These are phyloP conservation scores for Cataglyphis rosenhaueri DNA, from an alignment of 2,888 invertebrate genomes.

Conservation along the genomic window DNA sequence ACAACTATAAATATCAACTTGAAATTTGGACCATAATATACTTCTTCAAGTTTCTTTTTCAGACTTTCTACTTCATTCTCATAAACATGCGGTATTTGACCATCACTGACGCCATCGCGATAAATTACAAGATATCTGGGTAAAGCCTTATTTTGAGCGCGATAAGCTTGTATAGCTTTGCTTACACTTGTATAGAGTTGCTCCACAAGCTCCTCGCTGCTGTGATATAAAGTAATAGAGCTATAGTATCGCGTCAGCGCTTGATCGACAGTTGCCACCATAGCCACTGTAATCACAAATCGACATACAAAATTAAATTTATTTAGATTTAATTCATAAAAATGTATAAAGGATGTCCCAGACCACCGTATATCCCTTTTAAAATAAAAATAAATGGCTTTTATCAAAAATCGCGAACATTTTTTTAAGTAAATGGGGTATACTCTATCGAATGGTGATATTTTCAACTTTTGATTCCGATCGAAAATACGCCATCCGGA, in stretches of 20 bases:
- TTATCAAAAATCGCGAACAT: no score
- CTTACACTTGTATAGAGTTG: slow-evolving; percentile 89
- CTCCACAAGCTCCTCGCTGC: slow-evolving; percentile 92
- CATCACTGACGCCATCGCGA: slow-evolving; percentile 98
- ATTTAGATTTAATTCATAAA: neutral
- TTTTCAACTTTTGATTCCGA: no score
- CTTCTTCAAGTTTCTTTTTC: slow-evolving; percentile 86
- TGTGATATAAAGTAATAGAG: slow-evolving; percentile 90
- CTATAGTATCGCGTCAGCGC: slow-evolving; percentile 90
- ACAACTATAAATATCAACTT: slow-evolving; percentile 93
- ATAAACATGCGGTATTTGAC: slow-evolving; percentile 92
- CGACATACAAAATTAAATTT: neutral
- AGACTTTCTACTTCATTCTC: slow-evolving; percentile 90
- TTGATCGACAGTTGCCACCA: slow-evolving; percentile 90
- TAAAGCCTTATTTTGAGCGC: slow-evolving; percentile 83
- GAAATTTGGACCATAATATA: slow-evolving; percentile 86
- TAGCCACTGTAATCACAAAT: slow-evolving; percentile 87
- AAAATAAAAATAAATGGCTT: no score
- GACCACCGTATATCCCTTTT: no score
- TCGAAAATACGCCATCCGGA: no score
- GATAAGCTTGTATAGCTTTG: slow-evolving; percentile 87
- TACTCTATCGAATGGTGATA: no score
- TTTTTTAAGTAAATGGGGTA: no score
- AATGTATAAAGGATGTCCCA: neutral
- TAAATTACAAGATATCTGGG: slow-evolving; percentile 93